Conservation (phyloP, 1,140 invertebrate species). For the Drosophila micromelanica region DNA sequence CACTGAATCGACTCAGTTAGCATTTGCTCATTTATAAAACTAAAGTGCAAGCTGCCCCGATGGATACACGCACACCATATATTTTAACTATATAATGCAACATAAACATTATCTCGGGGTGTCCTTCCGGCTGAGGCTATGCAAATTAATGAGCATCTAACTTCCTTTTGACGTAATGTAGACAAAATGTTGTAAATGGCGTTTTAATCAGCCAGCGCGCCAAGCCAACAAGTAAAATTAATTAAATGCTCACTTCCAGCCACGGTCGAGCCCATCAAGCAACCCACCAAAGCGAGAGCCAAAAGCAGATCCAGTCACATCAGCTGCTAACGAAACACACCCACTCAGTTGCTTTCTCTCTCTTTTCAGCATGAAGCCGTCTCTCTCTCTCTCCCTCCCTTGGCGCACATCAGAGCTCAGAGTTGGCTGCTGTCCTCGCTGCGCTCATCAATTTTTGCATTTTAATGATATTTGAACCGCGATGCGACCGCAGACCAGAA, state of each 20-base stretch:
- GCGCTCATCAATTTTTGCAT: conserved; percentile 76
- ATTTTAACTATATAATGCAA: background rate
- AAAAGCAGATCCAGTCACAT: background rate
- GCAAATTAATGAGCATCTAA: conserved; percentile 72
- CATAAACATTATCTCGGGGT: background rate
- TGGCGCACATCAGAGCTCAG: conserved; percentile 19
- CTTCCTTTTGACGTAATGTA: conserved; percentile 57
- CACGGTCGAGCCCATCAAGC: background rate
- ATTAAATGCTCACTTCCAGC: conserved; percentile 73
- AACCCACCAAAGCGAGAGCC: background rate
- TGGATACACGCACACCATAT: background rate
- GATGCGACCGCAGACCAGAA: conserved; percentile 35
- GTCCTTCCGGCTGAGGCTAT: conserved; percentile 20
- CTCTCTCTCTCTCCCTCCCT: too few species aligned
- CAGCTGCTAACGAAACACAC: conserved; percentile 11
- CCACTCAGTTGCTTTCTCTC: background rate
- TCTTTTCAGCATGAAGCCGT: background rate
- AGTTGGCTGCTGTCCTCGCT: conserved; percentile 22
- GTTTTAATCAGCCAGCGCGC: conserved; percentile 73
- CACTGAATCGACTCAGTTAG: conserved; percentile 21
- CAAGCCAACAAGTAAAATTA: conserved; percentile 70
- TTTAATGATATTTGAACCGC: conserved; percentile 78
- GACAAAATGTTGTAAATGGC: conserved; percentile 70
- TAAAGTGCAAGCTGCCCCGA: conserved; percentile 7
- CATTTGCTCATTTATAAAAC: conserved; percentile 47